Evolutionary conservation across 2,888 invertebrate genomes (phyloP), one percentile per base, ranked within the genome.

Genomic region (Meliscaeva auricollis): DNA sequence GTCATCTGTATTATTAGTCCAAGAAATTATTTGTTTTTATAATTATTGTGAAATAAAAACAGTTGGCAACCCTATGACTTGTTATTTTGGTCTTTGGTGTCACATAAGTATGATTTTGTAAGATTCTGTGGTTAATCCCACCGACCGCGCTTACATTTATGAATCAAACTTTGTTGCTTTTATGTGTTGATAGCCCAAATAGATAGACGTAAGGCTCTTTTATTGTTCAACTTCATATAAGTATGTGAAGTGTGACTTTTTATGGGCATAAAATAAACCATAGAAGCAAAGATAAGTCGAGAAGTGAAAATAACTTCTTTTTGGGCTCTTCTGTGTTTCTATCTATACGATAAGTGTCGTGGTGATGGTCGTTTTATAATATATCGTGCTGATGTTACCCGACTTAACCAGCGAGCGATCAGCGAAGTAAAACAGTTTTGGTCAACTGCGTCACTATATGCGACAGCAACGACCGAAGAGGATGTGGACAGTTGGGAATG

Each of bases 391-490:
- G 52, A 15, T 58, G 46, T 60, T 78, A 54, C 44, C 68, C 20
- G 58, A 69, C 73, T 82, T 77, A 2, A 32, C 26, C 68, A 35
- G 13, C 30, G 4, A 66, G 32, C 32, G 32, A 73, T 20, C 60
- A 66, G 26, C 32, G 30, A 83, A 78, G 72, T 72, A 30, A 54
- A 54, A 64, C 56, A 64, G 35, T 64, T 74, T 70, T 74, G 83
- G 83, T 78, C 78, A 83, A 69, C 54, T 32, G 78, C 78, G 74
- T 83, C 74, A 78, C 83, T 64, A 73, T 75, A 62, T 30, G 17
- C 62, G 69, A 77, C 17, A 13, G 1, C 56, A 8, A 38, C 17
- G 20, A 38, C 35, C 20, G 3, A 35, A 58, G 78, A 78, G 83
- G 83, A 83, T 74, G 78, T 82, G 44, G 44, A 60, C 46, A 52